Percentiles rank a stretch among this genome's conserved stretches.
These are phyloP conservation scores for Leptopilina myrica DNA, from an alignment of 2,888 invertebrate species.

Conservation along the genomic window DNA sequence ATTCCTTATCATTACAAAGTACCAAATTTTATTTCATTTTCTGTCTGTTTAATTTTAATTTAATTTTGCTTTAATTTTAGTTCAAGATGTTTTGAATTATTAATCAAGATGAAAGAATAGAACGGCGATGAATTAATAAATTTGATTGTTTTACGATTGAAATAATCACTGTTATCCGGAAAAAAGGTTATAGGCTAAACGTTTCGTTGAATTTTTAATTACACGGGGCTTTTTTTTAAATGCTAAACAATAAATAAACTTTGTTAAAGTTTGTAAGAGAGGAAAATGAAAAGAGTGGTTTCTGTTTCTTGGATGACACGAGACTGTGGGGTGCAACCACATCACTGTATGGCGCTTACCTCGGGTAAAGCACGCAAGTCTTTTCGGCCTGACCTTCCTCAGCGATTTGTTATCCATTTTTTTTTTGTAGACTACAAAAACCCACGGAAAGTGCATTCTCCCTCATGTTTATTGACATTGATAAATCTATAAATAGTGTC, in stretches of 20 bases:
- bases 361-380: conserved; percentile 57
- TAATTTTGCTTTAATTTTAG: no score
- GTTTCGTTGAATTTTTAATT: conserved; percentile 17
- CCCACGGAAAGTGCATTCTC: background rate
- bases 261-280: conserved; percentile 49
- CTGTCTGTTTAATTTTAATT: no score
- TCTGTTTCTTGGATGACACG: conserved; percentile 55
- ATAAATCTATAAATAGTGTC: conserved; percentile 4
- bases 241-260: conserved; percentile 17
- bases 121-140: background rate
- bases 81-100: no score
- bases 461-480: conserved; percentile 6
- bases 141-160: background rate
- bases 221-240: background rate
- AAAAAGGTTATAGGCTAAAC: background rate
- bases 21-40: no score
- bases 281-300: conserved; percentile 54
- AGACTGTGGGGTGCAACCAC: conserved; percentile 56
- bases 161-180: conserved; percentile 2
- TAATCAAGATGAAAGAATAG: background rate
- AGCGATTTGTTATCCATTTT: conserved; percentile 32
- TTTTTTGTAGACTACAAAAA: conserved; percentile 7
- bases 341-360: conserved; percentile 51
- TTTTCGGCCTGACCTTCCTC: conserved; percentile 51
- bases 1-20: no score